A percentile compares a stretch with the other conserved stretches of the same genome.
Conservation (phyloP, 2,113 vertebrate genomes). For the Cettia cetti region DNA sequence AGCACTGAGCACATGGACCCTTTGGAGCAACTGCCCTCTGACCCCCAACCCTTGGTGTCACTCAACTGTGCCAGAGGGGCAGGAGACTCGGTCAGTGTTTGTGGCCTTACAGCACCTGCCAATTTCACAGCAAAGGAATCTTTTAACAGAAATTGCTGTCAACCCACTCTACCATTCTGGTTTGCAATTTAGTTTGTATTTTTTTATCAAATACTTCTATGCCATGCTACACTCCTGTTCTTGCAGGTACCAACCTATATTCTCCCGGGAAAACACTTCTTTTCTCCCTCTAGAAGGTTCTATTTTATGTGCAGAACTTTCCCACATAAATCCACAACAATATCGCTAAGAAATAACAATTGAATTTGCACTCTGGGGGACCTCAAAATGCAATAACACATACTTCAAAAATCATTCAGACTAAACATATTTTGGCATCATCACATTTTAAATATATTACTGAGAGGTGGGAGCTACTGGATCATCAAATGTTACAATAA, state of each 20-base stretch:
- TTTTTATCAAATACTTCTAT: not conserved
- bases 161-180: not conserved
- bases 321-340: not conserved
- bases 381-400: not conserved
- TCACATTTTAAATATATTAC: not conserved
- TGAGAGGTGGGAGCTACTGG: not conserved
- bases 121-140: not conserved
- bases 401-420: not conserved
- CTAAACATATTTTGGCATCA: not conserved
- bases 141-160: not conserved
- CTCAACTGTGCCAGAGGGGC: not conserved
- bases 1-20: rapidly evolving
- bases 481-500: not conserved
- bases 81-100: not conserved
- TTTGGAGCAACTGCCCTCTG: not conserved
- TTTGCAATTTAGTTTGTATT: not conserved
- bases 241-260: not conserved
- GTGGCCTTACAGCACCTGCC: rapidly evolving
- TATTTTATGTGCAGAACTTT: not conserved
- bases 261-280: rapidly evolving
- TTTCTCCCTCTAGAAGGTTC: not conserved
- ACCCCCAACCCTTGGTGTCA: not conserved
- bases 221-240: not conserved
- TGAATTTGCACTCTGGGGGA: not conserved
- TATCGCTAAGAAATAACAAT: not conserved